Evolutionary conservation across 2,113 vertebrate genomes (phyloP).

Genomic region (Vimba vimba): DNA sequence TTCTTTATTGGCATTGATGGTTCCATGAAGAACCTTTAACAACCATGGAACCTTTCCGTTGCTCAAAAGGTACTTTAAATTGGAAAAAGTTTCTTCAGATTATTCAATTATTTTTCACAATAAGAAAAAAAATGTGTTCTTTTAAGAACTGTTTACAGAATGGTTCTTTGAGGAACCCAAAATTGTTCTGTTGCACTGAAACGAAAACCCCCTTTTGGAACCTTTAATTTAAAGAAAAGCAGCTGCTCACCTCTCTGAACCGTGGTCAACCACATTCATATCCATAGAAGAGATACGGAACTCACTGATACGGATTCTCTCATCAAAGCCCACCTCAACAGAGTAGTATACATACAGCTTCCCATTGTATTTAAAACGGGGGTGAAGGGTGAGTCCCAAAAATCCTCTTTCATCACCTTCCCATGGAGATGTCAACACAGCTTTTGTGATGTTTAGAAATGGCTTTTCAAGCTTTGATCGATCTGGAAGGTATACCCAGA

Average conservation of each 20-base stretch:
- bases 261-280: constrained; percentile 88
- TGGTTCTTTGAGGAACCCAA: neutral
- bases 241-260: constrained; percentile 87
- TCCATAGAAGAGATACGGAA: constrained; percentile 85
- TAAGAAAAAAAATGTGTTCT: neutral
- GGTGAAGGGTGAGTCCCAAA: constrained; percentile 90
- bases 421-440: constrained; percentile 93
- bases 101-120: neutral
- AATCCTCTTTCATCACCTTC: constrained; percentile 96
- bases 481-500: constrained; percentile 90
- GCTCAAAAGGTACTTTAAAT: too few species aligned
- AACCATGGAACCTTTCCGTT: too few species aligned
- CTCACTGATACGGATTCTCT: constrained; percentile 94
- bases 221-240: neutral
- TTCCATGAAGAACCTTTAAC: too few species aligned
- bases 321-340: constrained; percentile 81
- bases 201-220: neutral
- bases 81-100: too few species aligned
- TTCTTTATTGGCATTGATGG: too few species aligned
- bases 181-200: neutral
- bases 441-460: constrained; percentile 88
- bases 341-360: constrained; percentile 95
- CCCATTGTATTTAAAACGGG: constrained; percentile 84
- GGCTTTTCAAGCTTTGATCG: constrained; percentile 82
- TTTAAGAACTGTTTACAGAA: neutral